Conservation (phyloP, 1,140 invertebrate genomes). For the Drosophila biarmipes region DNA sequence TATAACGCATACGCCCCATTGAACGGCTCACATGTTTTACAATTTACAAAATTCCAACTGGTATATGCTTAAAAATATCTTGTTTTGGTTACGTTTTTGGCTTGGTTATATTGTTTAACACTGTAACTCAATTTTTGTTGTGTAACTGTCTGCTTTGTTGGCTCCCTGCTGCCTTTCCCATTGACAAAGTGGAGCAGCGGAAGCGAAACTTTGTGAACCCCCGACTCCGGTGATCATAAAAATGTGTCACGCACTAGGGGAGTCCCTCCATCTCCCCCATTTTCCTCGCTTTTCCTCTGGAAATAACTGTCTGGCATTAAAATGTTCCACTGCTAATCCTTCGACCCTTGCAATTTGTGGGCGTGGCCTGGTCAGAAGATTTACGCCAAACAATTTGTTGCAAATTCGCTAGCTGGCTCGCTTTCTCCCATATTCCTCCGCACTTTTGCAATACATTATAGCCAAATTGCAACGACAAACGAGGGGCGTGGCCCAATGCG, state of each 20-base stretch:
- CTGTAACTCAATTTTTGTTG: background rate
- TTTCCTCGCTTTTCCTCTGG: background rate
- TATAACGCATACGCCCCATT: background rate
- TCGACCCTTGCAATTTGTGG: constrained; percentile 26
- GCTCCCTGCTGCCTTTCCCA: constrained; percentile 23
- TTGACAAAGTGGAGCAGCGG: constrained; percentile 62
- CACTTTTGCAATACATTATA: constrained; percentile 41
- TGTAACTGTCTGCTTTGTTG: constrained; percentile 7
- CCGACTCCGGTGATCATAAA: constrained; percentile 43
- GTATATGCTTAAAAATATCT: too few species aligned
- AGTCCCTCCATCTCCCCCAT: background rate
- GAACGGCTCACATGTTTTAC: too few species aligned
- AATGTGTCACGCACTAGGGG: constrained; percentile 61
- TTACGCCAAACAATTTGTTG: constrained; percentile 71
- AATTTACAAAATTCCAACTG: background rate
- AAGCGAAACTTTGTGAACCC: constrained; percentile 28
- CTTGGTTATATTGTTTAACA: background rate
- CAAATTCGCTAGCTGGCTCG: constrained; percentile 44
- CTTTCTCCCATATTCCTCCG: background rate
- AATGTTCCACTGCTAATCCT: constrained; percentile 28
- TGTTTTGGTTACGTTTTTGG: too few species aligned
- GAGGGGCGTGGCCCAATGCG: constrained; percentile 14
- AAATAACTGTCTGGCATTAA: constrained; percentile 13
- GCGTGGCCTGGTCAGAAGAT: constrained; percentile 52
- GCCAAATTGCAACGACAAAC: constrained; percentile 62